phyloP scores from a whole-genome alignment of 2,113 vertebrate genomes.

The Strix aluco region DNA sequence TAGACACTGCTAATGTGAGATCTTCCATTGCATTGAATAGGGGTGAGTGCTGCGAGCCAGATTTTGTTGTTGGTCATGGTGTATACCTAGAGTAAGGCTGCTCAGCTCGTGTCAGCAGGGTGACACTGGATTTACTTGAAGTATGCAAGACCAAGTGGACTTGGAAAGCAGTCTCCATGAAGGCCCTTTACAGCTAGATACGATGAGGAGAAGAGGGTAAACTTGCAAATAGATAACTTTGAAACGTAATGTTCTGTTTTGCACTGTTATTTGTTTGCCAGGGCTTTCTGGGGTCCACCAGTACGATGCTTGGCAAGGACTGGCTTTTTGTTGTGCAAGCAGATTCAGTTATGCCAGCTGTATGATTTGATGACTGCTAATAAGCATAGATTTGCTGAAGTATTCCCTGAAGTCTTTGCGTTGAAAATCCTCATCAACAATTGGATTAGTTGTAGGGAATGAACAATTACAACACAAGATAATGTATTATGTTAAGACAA shows the following conservation, averaged over 20 bases:
- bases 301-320: not conserved
- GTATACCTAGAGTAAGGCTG: not conserved
- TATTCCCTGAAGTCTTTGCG: slow-evolving; percentile 22
- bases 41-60: rapidly evolving
- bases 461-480: not conserved
- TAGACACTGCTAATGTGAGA: not conserved
- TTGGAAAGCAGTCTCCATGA: not conserved
- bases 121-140: not conserved
- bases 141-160: rapidly evolving
- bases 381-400: slow-evolving; percentile 4
- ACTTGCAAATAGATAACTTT: not conserved
- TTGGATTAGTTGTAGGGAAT: slow-evolving; percentile 24
- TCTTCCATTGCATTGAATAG: rapidly evolving
- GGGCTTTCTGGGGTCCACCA: not conserved
- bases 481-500: not conserved
- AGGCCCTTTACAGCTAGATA: not conserved
- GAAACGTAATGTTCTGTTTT: not conserved
- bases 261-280: not conserved
- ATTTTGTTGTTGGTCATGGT: not conserved
- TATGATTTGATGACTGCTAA: not conserved
- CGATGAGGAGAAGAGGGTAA: not conserved
- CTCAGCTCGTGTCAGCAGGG: not conserved
- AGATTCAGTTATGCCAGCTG: not conserved
- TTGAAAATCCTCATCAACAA: slow-evolving; percentile 37
- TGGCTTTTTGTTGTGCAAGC: not conserved